A percentile compares a stretch with the other conserved stretches of the same genome.
Conservation (phyloP, 1,140 invertebrate species). For the Polyergus mexicanus region DNA sequence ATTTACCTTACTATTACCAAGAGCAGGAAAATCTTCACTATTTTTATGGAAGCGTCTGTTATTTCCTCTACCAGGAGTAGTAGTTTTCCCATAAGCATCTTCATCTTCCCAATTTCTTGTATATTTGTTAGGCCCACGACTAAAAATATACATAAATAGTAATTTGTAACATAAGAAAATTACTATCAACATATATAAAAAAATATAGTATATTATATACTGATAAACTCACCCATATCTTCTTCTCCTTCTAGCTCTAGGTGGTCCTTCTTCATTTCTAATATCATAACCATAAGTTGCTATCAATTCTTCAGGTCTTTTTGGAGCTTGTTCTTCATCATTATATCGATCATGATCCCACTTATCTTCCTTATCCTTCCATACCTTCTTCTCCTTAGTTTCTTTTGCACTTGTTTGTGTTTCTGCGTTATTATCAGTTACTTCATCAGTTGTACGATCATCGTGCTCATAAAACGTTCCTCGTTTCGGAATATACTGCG, state of each 20-base stretch:
- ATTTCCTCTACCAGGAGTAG: constrained; percentile 68
- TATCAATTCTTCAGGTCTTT: constrained; percentile 94
- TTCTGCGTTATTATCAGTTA: constrained; percentile 81
- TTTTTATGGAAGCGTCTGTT: constrained; percentile 77
- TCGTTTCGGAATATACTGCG: constrained; percentile 98
- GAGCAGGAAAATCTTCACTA: constrained; percentile 84
- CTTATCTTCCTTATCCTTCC: constrained; percentile 90
- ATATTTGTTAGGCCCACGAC: constrained; percentile 96
- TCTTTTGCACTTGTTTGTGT: constrained; percentile 81
- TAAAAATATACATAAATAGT: constrained; percentile 77
- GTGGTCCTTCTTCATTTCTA: constrained; percentile 95
- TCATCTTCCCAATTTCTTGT: constrained; percentile 97
- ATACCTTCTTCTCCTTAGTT: constrained; percentile 87
- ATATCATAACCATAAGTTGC: constrained; percentile 98
- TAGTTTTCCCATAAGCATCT: constrained; percentile 91
- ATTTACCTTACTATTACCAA: constrained; percentile 81
- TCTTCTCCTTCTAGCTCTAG: constrained; percentile 93
- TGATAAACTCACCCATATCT: constrained; percentile 91
- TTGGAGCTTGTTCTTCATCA: constrained; percentile 94
- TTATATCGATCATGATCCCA: constrained; percentile 97
- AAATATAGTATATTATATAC: too few species aligned
- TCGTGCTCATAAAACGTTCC: constrained; percentile 99
- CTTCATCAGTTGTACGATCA: constrained; percentile 93
- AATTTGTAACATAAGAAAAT: too few species aligned
- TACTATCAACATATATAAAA: too few species aligned